A percentile compares a stretch with the other conserved stretches of the same genome.
phyloP scores from a whole-genome alignment of 1,140 invertebrate genomes.

The Adoxophyes honmai region DNA sequence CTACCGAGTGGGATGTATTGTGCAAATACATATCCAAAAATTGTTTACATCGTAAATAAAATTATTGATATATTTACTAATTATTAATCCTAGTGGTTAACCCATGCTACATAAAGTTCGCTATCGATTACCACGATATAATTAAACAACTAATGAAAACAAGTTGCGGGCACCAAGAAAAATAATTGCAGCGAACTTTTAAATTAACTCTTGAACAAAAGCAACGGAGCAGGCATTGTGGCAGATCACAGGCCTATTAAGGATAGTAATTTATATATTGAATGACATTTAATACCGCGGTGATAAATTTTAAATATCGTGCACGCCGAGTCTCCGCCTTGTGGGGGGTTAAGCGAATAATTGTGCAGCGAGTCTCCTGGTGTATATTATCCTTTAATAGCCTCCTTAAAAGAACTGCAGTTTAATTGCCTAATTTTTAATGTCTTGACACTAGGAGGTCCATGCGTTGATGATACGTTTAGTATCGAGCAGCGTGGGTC shows the following conservation, averaged over 20 bases:
- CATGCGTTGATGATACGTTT: conserved; percentile 33
- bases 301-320: conserved; percentile 52
- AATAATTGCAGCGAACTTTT: too few species aligned
- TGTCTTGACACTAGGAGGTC: conserved; percentile 47
- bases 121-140: too few species aligned
- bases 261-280: conserved; percentile 49
- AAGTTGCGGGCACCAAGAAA: too few species aligned
- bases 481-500: conserved; percentile 22
- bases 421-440: conserved; percentile 62
- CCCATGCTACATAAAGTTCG: too few species aligned
- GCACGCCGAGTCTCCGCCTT: conserved; percentile 26
- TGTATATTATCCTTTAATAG: conserved; percentile 55
- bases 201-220: conserved; percentile 39
- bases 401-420: conserved; percentile 57
- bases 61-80: too few species aligned
- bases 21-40: too few species aligned
- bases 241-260: conserved; percentile 39
- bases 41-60: too few species aligned
- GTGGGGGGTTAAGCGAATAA: conserved; percentile 54
- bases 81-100: too few species aligned
- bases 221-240: conserved; percentile 36
- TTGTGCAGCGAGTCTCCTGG: conserved; percentile 24
- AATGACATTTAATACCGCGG: conserved; percentile 51
- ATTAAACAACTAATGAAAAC: too few species aligned
- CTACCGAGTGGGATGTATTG: too few species aligned